These are phyloP conservation scores for Eilema sororculum DNA, from an alignment of 2,888 invertebrate genomes.

Conservation along the genomic window DNA sequence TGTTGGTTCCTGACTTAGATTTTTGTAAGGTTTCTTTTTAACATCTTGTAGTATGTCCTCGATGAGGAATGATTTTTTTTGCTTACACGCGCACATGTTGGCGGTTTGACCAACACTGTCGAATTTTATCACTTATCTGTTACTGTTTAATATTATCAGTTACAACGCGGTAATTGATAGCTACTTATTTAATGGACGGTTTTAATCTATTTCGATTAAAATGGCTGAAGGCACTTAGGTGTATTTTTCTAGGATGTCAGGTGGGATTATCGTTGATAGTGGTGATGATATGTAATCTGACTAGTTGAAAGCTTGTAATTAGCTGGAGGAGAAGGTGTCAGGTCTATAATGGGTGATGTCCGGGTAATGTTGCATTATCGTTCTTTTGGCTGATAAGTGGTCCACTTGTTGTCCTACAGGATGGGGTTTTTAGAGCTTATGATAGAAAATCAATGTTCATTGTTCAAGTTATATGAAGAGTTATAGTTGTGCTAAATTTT, in stretches of 20 bases:
- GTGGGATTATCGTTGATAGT: slow-evolving; percentile 49
- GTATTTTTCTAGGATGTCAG: slow-evolving; percentile 52
- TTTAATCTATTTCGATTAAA: slow-evolving; percentile 73
- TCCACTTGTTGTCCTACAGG: not conserved
- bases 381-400: slow-evolving; percentile 7
- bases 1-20: slow-evolving; percentile 66
- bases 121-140: slow-evolving; percentile 70
- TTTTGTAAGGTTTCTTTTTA: slow-evolving; percentile 67
- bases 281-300: slow-evolving; percentile 45
- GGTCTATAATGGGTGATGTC: slow-evolving; percentile 34
- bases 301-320: slow-evolving; percentile 58
- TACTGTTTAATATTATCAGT: slow-evolving; percentile 65
- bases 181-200: slow-evolving; percentile 82
- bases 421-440: too few relatives aligned
- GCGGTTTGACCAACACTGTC: slow-evolving; percentile 71
- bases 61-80: slow-evolving; percentile 79
- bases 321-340: slow-evolving; percentile 46
- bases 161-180: slow-evolving; percentile 80
- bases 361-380: not conserved
- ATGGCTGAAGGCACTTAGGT: slow-evolving; percentile 51
- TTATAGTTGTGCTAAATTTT: too few relatives aligned
- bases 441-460: too few relatives aligned
- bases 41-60: slow-evolving; percentile 77
- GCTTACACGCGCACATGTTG: slow-evolving; percentile 82
- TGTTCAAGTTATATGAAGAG: too few relatives aligned